A percentile compares a stretch with the other conserved stretches of the same genome.
phyloP scores from a whole-genome alignment of 64 coral and sea anemone genomes.

The Catalaphyllia jardinei region DNA sequence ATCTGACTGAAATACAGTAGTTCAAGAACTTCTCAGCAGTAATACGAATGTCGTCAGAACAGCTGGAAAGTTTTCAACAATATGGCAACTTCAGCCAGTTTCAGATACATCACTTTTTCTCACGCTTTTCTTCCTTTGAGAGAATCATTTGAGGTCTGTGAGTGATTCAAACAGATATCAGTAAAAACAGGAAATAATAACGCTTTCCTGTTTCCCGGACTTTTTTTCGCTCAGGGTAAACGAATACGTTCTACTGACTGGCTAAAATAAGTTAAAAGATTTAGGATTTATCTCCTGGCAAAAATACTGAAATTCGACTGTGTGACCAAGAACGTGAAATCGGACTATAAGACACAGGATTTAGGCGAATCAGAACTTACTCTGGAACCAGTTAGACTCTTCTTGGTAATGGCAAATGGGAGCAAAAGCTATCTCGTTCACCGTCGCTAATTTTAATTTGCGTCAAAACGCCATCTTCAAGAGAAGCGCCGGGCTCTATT shows the following conservation, averaged over 20 bases:
- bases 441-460: not conserved
- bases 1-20: not conserved
- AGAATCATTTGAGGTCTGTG: not conserved
- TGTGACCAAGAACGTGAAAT: too few relatives aligned
- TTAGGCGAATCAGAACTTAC: too few relatives aligned
- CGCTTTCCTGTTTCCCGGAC: not conserved
- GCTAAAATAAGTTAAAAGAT: not conserved
- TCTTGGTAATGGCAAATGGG: too few relatives aligned
- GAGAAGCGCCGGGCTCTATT: not conserved
- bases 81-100: not conserved
- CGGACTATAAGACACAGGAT: too few relatives aligned
- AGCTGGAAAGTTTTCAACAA: not conserved
- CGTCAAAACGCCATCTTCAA: not conserved
- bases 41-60: not conserved
- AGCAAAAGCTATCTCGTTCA: too few relatives aligned
- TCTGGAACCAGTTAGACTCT: too few relatives aligned
- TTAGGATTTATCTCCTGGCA: too few relatives aligned
- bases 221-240: not conserved
- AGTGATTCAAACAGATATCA: not conserved
- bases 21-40: not conserved
- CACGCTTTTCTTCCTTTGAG: not conserved
- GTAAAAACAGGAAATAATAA: constrained; percentile 7
- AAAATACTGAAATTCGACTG: too few relatives aligned
- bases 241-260: not conserved
- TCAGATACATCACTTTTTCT: not conserved